phyloP scores from a whole-genome alignment of 2,113 vertebrate species.

The Agapornis roseicollis region DNA sequence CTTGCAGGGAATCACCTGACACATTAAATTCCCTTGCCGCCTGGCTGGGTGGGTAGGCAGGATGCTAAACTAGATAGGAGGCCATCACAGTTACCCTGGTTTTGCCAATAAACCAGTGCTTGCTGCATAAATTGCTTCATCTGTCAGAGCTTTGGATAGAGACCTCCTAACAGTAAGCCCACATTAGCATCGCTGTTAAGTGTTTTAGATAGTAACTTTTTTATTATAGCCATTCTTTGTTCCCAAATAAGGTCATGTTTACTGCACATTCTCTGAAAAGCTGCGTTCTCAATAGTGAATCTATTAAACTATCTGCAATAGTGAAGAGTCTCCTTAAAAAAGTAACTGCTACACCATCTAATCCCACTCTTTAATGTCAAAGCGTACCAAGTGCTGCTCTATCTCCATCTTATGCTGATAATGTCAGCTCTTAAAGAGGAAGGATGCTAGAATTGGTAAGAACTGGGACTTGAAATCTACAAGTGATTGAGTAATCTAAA shows the following conservation, averaged over 20 bases:
- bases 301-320: not conserved
- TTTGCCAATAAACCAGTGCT: not conserved
- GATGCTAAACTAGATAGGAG: not conserved
- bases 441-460: not conserved
- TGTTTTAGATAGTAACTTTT: not conserved
- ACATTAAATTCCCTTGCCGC: not conserved
- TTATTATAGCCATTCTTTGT: not conserved
- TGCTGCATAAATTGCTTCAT: not conserved
- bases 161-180: not conserved
- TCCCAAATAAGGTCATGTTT: not conserved
- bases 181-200: rapidly evolving
- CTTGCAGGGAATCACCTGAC: not conserved
- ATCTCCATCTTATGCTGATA: not conserved
- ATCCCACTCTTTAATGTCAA: not conserved
- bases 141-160: not conserved
- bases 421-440: not conserved
- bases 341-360: not conserved
- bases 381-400: not conserved
- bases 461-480: not conserved
- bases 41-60: not conserved
- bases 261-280: not conserved
- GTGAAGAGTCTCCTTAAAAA: not conserved
- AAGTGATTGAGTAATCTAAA: not conserved
- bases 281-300: not conserved
- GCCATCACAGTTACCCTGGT: not conserved